Conservation (phyloP, 2,888 invertebrate genomes). For the Hybos culiciformis region DNA sequence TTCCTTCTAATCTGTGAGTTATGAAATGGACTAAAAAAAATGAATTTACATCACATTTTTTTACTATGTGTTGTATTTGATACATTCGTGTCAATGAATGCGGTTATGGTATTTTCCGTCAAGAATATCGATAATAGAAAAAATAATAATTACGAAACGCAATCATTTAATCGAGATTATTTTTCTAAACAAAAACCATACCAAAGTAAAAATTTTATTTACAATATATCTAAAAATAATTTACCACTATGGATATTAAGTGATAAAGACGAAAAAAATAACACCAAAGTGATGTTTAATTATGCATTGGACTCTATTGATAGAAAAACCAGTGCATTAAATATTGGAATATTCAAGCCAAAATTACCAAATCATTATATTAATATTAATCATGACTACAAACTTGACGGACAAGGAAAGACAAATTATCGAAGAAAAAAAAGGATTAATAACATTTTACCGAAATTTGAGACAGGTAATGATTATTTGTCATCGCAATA, state of each 20-base stretch:
- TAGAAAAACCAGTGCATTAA: not conserved
- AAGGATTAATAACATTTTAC: not conserved
- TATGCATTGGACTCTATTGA: too few species aligned
- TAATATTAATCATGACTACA: not conserved
- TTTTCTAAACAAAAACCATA: not conserved
- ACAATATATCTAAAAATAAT: too few species aligned
- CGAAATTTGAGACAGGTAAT: not conserved
- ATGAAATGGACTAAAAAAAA: too few species aligned
- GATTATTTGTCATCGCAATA: constrained; percentile 9
- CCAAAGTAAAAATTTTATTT: not conserved
- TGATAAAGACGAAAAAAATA: not conserved
- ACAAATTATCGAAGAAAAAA: not conserved
- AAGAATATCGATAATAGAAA: not conserved
- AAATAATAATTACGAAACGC: not conserved
- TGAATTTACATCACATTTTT: too few species aligned
- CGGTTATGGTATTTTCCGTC: too few species aligned
- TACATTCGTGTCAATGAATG: too few species aligned
- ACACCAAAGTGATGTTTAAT: too few species aligned
- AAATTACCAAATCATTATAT: not conserved
- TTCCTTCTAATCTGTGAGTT: too few species aligned
- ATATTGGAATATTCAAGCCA: not conserved
- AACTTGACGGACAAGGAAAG: not conserved
- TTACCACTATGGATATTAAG: not conserved
- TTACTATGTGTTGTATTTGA: too few species aligned
- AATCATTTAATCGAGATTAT: not conserved